phyloP scores from a whole-genome alignment of 2,113 vertebrate species.

The Rhadina sibilatrix region DNA sequence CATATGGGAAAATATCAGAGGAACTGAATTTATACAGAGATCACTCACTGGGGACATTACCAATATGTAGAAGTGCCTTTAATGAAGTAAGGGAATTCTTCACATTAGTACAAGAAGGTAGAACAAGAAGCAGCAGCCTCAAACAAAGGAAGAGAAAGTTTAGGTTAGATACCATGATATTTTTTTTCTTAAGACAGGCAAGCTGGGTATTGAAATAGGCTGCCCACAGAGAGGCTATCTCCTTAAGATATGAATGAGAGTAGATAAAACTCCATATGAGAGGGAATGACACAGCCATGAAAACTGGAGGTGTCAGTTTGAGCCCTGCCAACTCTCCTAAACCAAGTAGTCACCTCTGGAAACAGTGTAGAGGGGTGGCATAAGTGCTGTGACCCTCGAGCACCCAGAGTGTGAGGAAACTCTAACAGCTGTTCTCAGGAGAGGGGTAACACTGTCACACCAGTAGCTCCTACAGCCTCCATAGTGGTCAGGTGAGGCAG shows the following conservation, averaged over 20 bases:
- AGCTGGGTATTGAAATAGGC: conserved; percentile 11
- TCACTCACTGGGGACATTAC: conserved; percentile 53
- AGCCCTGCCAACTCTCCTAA: not conserved
- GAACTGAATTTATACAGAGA: conserved; percentile 59
- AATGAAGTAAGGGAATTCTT: conserved; percentile 65
- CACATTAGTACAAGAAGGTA: conserved; percentile 63
- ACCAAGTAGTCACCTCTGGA: not conserved
- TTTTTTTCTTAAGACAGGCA: conserved; percentile 1
- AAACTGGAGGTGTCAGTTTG: not conserved
- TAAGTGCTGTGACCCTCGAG: fast-evolving
- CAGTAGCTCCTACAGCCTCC: not conserved
- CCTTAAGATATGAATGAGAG: not conserved
- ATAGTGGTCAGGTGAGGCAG: not conserved
- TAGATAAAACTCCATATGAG: not conserved
- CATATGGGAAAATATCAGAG: conserved; percentile 40
- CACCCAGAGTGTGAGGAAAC: fast-evolving
- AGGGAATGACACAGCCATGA: not conserved
- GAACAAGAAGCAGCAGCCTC: conserved; percentile 59
- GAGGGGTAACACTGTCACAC: not conserved
- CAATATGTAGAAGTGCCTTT: conserved; percentile 51
- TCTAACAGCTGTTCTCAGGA: fast-evolving
- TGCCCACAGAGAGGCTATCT: not conserved
- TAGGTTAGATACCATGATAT: conserved; percentile 1
- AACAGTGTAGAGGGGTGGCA: not conserved
- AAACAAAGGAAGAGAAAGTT: conserved; percentile 49